Evolutionary conservation across 2,113 vertebrate genomes (phyloP).

Genomic region (Percina caprodes): DNA sequence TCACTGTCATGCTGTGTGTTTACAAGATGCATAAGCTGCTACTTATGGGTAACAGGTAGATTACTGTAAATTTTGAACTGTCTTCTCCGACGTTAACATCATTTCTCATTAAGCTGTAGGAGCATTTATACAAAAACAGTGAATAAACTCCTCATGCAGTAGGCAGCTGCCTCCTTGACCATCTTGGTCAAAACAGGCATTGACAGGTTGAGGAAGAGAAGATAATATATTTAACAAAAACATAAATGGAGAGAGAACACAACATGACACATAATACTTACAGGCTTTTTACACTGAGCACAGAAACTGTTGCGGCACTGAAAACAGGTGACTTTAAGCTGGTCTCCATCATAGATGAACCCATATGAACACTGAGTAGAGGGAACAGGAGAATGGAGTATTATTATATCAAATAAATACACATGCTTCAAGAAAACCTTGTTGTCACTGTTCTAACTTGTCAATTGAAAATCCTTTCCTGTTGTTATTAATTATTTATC

Average conservation of each 20-base stretch:
- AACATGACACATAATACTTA: conserved; percentile 71
- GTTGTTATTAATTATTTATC: no score
- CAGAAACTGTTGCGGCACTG: conserved; percentile 92
- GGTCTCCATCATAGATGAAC: conserved; percentile 93
- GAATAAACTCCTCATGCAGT: no score
- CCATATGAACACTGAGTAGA: conserved; percentile 89
- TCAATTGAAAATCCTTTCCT: background rate
- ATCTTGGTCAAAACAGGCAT: background rate
- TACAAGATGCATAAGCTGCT: background rate
- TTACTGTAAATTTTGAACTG: background rate
- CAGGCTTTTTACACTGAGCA: conserved; percentile 91
- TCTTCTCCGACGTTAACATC: background rate
- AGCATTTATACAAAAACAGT: background rate
- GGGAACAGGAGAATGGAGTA: background rate
- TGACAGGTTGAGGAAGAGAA: background rate
- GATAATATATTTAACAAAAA: background rate
- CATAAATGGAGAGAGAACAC: background rate
- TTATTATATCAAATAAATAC: background rate
- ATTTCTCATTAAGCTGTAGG: background rate
- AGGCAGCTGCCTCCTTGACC: background rate
- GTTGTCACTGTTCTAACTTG: no score
- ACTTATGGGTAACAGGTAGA: no score
- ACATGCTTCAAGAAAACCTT: background rate
- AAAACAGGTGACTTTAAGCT: conserved; percentile 89
- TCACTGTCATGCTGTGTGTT: background rate